Evolutionary conservation across 2,888 invertebrate species (phyloP).

Genomic region (Lasioglossum pauxillum): DNA sequence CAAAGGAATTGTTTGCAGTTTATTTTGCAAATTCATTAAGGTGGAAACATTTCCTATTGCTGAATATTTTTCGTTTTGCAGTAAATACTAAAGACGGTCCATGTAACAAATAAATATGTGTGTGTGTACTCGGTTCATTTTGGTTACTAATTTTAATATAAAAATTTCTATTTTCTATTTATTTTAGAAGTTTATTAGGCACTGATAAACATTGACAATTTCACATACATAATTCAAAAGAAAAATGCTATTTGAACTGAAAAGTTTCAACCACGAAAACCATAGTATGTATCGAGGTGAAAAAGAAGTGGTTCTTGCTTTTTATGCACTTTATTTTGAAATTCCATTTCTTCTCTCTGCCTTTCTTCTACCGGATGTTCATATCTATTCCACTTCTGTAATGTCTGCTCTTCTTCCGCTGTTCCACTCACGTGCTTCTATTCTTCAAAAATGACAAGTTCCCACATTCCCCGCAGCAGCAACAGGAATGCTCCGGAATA

Average conservation of each 20-base stretch:
- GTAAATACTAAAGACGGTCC: too few relatives aligned
- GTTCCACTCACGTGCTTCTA: not conserved
- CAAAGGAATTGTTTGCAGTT: not conserved
- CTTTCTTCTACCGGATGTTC: not conserved
- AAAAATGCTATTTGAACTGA: not conserved
- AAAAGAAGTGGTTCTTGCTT: not conserved
- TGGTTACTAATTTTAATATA: too few relatives aligned
- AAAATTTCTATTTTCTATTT: too few relatives aligned
- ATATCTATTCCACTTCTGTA: not conserved
- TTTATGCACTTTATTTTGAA: not conserved
- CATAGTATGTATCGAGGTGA: not conserved
- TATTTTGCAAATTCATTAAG: not conserved
- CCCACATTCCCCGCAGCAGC: not conserved
- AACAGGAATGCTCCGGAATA: not conserved
- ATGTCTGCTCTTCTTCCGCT: not conserved
- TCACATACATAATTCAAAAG: too few relatives aligned
- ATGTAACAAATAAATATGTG: too few relatives aligned
- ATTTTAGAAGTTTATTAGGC: too few relatives aligned
- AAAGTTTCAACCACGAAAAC: not conserved
- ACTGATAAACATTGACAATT: too few relatives aligned
- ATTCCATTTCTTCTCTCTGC: not conserved
- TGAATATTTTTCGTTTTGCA: not conserved
- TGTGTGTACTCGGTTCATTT: too few relatives aligned
- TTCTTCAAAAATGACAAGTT: not conserved
- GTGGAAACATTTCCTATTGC: not conserved